Conservation (phyloP, 1,140 invertebrate species). For the Drosophila sucinea region DNA sequence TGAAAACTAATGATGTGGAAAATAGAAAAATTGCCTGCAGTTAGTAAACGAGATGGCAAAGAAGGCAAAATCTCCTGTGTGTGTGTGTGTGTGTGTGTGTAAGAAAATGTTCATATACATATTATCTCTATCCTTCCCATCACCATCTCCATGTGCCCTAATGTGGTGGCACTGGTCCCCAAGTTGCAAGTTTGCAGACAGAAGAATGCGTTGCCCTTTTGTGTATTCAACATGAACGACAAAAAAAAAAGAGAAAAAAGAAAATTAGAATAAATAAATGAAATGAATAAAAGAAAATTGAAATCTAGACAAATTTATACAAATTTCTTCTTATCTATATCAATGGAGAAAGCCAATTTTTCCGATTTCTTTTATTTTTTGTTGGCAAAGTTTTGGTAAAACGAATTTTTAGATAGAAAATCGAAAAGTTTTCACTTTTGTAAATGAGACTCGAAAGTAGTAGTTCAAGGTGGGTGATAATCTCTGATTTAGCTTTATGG, state of each 20-base stretch:
- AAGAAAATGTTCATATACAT: constrained; percentile 15
- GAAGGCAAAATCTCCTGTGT: constrained; percentile 15
- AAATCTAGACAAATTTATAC: constrained; percentile 1
- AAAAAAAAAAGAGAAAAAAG: too few species aligned
- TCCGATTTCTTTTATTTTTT: not conserved
- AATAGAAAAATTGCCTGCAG: constrained; percentile 79
- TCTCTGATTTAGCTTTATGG: too few species aligned
- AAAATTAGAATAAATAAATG: not conserved
- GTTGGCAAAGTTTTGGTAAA: too few species aligned
- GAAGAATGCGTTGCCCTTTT: constrained; percentile 45
- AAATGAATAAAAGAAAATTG: constrained; percentile 14
- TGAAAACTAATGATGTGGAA: constrained; percentile 80
- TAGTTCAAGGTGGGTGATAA: too few species aligned
- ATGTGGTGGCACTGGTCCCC: not conserved
- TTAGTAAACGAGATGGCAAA: constrained; percentile 41
- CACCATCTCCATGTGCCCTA: not conserved
- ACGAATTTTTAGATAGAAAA: too few species aligned
- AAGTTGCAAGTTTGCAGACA: constrained; percentile 17
- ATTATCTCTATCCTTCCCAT: constrained; percentile 4
- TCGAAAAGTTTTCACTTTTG: too few species aligned
- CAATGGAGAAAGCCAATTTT: not conserved
- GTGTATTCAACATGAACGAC: not conserved
- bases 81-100: not conserved
- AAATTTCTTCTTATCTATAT: not conserved
- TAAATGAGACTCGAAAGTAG: too few species aligned